Percentiles rank a stretch among this genome's conserved stretches.
These are phyloP conservation scores for Baronia brevicornis DNA, from an alignment of 2,888 invertebrate species.

Conservation along the genomic window DNA sequence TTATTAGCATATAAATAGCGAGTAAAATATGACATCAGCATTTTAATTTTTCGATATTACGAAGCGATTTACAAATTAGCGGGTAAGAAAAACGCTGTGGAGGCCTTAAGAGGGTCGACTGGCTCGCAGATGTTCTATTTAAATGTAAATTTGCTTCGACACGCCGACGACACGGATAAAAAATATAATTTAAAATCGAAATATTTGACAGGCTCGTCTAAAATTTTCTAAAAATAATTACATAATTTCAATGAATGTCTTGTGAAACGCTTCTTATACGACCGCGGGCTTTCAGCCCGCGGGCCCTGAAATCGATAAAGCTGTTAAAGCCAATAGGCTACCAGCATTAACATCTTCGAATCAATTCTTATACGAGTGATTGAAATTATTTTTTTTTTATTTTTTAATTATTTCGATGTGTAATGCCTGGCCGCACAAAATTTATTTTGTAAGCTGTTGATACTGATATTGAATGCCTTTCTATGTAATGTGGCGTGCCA, in stretches of 20 bases:
- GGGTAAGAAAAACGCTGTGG: constrained; percentile 66
- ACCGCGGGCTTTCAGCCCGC: constrained; percentile 17
- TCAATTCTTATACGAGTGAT: too few relatives aligned
- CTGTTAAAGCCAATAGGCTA: too few relatives aligned
- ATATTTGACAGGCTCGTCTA: constrained; percentile 51
- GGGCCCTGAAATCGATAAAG: too few relatives aligned
- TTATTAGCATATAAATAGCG: constrained; percentile 72
- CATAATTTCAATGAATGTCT: constrained; percentile 18
- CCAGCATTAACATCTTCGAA: too few relatives aligned
- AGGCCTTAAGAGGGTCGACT: constrained; percentile 66
- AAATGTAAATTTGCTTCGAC: constrained; percentile 70
- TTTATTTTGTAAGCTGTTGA: too few relatives aligned
- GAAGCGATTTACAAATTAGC: constrained; percentile 74
- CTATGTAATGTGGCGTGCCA: too few relatives aligned
- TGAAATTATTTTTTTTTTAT: too few relatives aligned
- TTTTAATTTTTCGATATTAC: constrained; percentile 75
- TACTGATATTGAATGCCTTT: too few relatives aligned
- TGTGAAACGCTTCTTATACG: constrained; percentile 5
- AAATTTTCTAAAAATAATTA: constrained; percentile 22
- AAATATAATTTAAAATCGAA: constrained; percentile 60
- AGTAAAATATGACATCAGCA: constrained; percentile 74
- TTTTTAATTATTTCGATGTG: too few relatives aligned
- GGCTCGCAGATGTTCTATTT: constrained; percentile 73
- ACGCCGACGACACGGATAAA: constrained; percentile 61
- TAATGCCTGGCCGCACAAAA: too few relatives aligned